Evolutionary conservation across 2,797 vertebrate species (phyloP).

Genomic region (Rhinatrema bivittatum): DNA sequence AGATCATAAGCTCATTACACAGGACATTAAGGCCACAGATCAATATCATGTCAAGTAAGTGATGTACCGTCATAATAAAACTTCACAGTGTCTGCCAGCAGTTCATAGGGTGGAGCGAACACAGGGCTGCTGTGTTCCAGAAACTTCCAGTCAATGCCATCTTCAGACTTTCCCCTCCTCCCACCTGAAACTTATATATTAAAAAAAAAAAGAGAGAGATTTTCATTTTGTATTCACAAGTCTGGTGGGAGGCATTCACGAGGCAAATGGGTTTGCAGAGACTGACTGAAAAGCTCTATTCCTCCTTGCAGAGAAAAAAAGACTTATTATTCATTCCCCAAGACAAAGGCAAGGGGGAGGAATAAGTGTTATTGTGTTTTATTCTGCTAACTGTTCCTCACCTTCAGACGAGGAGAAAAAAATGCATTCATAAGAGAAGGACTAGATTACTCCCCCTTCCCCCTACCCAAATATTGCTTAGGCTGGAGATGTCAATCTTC

Average conservation of each 20-base stretch:
- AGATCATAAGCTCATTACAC: not conserved
- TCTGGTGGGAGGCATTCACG: not conserved
- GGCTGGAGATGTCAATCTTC: not conserved
- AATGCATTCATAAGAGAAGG: not conserved
- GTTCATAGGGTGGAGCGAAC: conserved; percentile 53
- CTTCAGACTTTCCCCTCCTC: conserved; percentile 65
- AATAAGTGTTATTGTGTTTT: not conserved
- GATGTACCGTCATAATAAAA: conserved; percentile 54
- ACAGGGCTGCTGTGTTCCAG: conserved; percentile 58
- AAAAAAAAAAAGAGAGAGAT: conserved; percentile 7
- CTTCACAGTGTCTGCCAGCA: conserved; percentile 42
- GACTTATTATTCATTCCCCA: conserved; percentile 1
- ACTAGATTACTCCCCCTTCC: not conserved
- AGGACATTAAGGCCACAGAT: conserved; percentile 1
- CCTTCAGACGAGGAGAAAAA: not conserved
- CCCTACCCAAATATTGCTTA: not conserved
- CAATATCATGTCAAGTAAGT: conserved; percentile 5
- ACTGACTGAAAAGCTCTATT: not conserved
- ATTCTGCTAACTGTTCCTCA: not conserved
- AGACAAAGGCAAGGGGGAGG: not conserved
- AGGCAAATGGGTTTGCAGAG: conserved; percentile 2
- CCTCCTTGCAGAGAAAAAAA: not conserved
- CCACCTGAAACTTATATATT: conserved; percentile 44
- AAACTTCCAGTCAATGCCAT: conserved; percentile 61
- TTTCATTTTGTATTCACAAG: conserved; percentile 4